These are phyloP conservation scores for Phragmatobia fuliginosa DNA, from an alignment of 2,888 invertebrate species.

Conservation along the genomic window DNA sequence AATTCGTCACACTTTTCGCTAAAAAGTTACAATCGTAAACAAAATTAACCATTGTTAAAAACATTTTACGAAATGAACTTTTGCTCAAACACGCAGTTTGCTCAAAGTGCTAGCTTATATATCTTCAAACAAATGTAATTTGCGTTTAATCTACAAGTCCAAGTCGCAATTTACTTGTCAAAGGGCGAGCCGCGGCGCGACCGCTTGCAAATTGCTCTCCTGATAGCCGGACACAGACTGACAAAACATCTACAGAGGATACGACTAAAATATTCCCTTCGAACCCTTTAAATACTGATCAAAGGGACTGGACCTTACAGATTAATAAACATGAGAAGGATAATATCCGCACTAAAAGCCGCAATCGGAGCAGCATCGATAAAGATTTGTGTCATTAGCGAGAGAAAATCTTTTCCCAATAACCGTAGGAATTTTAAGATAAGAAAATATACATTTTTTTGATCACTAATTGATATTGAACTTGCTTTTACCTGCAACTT, in stretches of 20 bases:
- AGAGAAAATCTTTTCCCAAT: background rate
- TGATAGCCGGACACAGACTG: constrained; percentile 41
- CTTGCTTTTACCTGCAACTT: background rate
- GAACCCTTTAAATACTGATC: background rate
- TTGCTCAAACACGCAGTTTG: background rate
- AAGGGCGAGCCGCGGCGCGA: constrained; percentile 59
- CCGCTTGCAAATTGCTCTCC: constrained; percentile 66
- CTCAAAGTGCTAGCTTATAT: constrained; percentile 30
- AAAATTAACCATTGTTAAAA: background rate
- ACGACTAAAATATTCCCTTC: background rate
- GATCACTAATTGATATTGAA: background rate
- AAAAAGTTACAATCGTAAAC: background rate
- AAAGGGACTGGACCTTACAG: background rate
- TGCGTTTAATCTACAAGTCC: constrained; percentile 62
- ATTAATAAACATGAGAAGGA: background rate
- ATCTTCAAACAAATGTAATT: constrained; percentile 60
- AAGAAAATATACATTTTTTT: background rate
- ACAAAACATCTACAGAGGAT: constrained; percentile 16
- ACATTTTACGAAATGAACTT: background rate
- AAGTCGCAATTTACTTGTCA: constrained; percentile 71
- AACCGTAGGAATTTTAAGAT: background rate
- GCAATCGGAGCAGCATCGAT: background rate
- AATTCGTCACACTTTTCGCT: background rate
- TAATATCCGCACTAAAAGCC: background rate
- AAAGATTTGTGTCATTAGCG: background rate